Evolutionary conservation across 2,113 vertebrate species (phyloP), one percentile per base, ranked within the genome.

Genomic region (Bos taurus): DNA sequence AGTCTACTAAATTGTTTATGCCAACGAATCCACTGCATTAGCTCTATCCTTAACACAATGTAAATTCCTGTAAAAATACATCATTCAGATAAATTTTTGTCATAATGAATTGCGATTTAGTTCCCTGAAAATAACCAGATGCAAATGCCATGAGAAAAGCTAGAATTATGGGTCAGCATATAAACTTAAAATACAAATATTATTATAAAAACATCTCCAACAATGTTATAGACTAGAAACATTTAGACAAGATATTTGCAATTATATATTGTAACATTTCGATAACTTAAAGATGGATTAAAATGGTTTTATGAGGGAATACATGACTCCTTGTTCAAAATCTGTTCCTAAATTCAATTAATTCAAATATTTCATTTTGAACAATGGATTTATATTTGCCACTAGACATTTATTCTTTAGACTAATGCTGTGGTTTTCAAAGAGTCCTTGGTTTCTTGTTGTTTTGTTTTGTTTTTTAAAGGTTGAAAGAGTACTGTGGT

Each of bases 351-450:
- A 86, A 59, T 92, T 95, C 8, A 6, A 80, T 93, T 67, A 93
- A 94, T 64, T 91, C 30, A 90, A 96, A 96, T 60, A 8, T 71
- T 97, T 94, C 30, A n/a, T 11, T 91, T 94, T 94, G 36, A 88
- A 5, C 46, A 40, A 52, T 30, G 12, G 16, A 8, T 48, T 85
- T n/a, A 48, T 60, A 77, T 91, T 92, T 82, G 80, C 10, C n/a
- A 30, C n/a, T 52, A 59, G 10, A 54, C 59, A 82, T 88, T 92
- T 92, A 84, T 86, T 88, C 26, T 88, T 93, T 83, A 81, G 30
- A 48, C 64, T 64, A 93, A 88, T 7, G 21, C 8, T 86, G 15
- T 91, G 7, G 16, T 93, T 92, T 95, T 56, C 59, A 94, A 84
- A 71, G 36, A 88, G n/a, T 77, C 6, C 48, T 95, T 28, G 77